Percentiles rank a stretch among this genome's conserved stretches.
These are phyloP conservation scores for Cryptotis parvus DNA, from an alignment of 2,113 vertebrate species.

Conservation along the genomic window DNA sequence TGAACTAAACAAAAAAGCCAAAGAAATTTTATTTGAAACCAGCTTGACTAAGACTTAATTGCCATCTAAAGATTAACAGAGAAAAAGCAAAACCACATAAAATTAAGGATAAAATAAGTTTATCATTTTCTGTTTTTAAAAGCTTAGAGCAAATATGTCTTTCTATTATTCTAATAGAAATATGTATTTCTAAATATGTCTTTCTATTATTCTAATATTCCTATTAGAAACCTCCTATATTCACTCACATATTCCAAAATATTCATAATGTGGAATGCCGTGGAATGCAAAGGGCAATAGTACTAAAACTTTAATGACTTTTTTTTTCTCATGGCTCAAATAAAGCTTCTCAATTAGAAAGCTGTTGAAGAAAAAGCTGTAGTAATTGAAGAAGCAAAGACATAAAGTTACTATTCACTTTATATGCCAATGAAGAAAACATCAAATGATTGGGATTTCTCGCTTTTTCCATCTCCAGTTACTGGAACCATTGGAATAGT, in stretches of 20 bases:
- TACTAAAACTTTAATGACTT: too few relatives aligned
- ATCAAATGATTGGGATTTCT: too few relatives aligned
- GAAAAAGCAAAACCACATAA: not conserved
- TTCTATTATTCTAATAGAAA: not conserved
- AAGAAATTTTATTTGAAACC: not conserved
- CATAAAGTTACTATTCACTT: not conserved
- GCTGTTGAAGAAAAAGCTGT: not conserved
- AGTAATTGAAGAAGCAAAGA: not conserved
- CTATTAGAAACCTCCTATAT: not conserved
- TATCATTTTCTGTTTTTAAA: not conserved
- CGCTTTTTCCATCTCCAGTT: too few relatives aligned
- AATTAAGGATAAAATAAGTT: not conserved
- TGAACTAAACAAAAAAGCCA: not conserved
- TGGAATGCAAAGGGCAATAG: too few relatives aligned
- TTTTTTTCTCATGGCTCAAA: not conserved
- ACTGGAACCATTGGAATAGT: too few relatives aligned
- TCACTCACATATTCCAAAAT: not conserved
- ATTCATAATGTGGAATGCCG: not conserved
- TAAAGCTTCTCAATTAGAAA: not conserved
- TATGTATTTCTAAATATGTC: not conserved
- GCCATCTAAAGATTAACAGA: not conserved
- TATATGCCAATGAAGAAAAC: not conserved
- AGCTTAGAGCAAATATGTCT: not conserved
- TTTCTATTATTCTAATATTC: not conserved
- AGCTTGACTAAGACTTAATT: not conserved